These are phyloP conservation scores for Rhipidura dahli DNA, from an alignment of 2,113 vertebrate genomes.

Conservation along the genomic window DNA sequence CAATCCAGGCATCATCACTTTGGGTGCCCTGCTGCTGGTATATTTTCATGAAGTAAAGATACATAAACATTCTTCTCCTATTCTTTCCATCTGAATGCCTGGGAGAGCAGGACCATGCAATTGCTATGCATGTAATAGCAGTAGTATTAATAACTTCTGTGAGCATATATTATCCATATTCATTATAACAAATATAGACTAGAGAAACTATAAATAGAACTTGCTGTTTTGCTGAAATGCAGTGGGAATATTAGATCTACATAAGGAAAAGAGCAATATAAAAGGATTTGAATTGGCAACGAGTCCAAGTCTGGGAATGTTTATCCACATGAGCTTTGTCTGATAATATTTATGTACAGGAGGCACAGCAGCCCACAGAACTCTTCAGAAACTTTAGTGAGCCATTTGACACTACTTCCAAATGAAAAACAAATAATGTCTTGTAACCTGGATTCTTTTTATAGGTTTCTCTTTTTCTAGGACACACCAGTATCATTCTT, in stretches of 20 bases:
- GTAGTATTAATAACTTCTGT: constrained; percentile 42
- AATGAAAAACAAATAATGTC: not conserved
- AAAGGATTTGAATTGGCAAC: constrained; percentile 34
- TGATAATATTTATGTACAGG: constrained; percentile 37
- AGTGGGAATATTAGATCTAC: constrained; percentile 49
- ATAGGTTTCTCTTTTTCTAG: not conserved
- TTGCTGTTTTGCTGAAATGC: constrained; percentile 14
- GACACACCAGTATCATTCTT: not conserved
- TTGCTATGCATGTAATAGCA: not conserved
- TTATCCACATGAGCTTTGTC: constrained; percentile 25
- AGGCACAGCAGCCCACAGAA: not conserved
- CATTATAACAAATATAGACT: constrained; percentile 64
- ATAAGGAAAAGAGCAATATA: constrained; percentile 52
- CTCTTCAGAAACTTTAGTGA: constrained; percentile 4
- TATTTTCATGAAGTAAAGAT: constrained; percentile 23
- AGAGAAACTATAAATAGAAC: constrained; percentile 53
- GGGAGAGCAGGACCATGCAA: not conserved
- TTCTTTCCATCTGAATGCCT: not conserved
- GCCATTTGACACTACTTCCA: not conserved
- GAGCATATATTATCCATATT: constrained; percentile 51
- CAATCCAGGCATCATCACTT: not conserved
- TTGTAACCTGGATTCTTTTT: not conserved
- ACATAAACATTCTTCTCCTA: not conserved
- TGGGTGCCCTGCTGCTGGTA: not conserved
- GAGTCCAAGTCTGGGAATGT: constrained; percentile 23